These are phyloP conservation scores for Heliconius hewitsoni DNA, from an alignment of 1,140 invertebrate species.

Conservation along the genomic window DNA sequence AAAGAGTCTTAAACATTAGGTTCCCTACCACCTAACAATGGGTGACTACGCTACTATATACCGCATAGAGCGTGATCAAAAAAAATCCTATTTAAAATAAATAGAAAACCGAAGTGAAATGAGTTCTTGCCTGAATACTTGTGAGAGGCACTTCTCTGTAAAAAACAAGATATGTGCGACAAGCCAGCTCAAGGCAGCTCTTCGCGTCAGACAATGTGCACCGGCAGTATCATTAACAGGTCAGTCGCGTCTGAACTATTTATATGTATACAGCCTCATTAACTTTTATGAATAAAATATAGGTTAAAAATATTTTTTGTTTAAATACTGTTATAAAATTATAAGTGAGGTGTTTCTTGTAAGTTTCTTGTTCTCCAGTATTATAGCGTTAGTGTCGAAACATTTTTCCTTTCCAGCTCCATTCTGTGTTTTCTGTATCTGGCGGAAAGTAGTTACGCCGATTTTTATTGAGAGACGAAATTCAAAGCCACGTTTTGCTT, in stretches of 20 bases:
- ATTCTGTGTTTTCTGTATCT: too few species aligned
- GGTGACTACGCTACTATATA: too few species aligned
- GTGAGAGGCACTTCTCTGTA: background rate
- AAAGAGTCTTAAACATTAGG: too few species aligned
- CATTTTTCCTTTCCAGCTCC: too few species aligned
- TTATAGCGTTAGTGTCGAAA: too few species aligned
- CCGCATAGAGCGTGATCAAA: too few species aligned
- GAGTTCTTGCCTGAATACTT: conserved; percentile 1
- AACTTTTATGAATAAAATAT: background rate
- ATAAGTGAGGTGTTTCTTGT: background rate
- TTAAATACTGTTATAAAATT: background rate
- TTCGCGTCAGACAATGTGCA: conserved; percentile 10
- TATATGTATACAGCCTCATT: background rate
- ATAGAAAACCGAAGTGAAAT: conserved; percentile 1
- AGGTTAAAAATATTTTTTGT: background rate
- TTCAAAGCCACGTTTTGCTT: too few species aligned
- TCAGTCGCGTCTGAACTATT: background rate
- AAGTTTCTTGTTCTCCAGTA: background rate
- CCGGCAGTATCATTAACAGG: conserved; percentile 9
- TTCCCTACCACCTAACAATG: too few species aligned
- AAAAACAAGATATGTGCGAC: conserved; percentile 5
- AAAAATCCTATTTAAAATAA: background rate
- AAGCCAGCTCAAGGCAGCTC: background rate
- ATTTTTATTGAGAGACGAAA: too few species aligned
- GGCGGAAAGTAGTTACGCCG: too few species aligned